Conservation (phyloP, 2,797 vertebrate species). For the Falco peregrinus region DNA sequence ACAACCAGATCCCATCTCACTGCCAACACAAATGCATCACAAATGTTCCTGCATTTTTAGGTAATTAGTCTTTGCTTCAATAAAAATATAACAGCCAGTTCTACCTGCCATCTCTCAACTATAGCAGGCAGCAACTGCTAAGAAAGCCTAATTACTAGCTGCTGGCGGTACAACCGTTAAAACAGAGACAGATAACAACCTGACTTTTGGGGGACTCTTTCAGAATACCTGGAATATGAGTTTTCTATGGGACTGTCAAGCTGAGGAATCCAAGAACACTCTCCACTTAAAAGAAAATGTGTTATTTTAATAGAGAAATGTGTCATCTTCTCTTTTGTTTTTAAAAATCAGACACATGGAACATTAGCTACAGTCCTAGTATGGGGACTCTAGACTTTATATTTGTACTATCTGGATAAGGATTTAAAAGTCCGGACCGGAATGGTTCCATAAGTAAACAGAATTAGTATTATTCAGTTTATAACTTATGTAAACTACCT, state of each 20-base stretch:
- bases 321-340: background rate
- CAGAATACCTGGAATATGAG: too few relatives aligned
- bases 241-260: too few relatives aligned
- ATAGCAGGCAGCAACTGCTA: fast-evolving
- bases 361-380: background rate
- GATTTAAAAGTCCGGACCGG: background rate
- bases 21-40: background rate
- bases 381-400: background rate
- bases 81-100: background rate
- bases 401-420: background rate
- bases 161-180: background rate
- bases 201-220: too few relatives aligned
- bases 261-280: too few relatives aligned
- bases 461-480: background rate
- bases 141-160: background rate
- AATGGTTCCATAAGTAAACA: background rate
- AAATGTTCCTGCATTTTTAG: background rate
- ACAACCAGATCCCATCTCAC: background rate
- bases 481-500: conserved; percentile 76
- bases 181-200: fast-evolving
- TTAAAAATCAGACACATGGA: background rate
- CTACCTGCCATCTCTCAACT: background rate
- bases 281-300: too few relatives aligned
- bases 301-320: background rate
- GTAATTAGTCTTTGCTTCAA: background rate